These are phyloP conservation scores for Drosophila mimetica DNA, from an alignment of 2,888 invertebrate genomes.

Conservation along the genomic window DNA sequence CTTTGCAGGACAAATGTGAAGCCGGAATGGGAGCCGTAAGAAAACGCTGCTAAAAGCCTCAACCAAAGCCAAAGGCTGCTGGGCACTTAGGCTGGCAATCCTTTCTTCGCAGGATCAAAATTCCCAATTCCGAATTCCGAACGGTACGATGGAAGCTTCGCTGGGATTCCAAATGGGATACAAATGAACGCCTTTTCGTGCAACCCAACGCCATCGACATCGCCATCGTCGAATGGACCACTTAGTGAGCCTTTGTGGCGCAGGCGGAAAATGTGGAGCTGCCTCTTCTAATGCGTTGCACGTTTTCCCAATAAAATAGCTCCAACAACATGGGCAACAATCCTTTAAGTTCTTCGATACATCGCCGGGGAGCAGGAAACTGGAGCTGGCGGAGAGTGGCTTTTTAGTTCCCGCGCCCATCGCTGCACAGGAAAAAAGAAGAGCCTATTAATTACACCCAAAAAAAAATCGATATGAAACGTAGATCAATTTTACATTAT, in stretches of 20 bases:
- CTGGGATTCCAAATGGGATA: constrained; percentile 43
- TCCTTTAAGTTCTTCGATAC: constrained; percentile 48
- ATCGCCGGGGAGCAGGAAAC: constrained; percentile 12
- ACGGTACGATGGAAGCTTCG: constrained; percentile 16
- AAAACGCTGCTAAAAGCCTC: constrained; percentile 55
- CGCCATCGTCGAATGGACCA: constrained; percentile 60
- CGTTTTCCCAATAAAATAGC: constrained; percentile 72
- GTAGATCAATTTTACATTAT: no score
- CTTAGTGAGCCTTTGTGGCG: constrained; percentile 60
- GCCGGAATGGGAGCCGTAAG: constrained; percentile 23
- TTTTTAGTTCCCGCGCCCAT: constrained; percentile 36
- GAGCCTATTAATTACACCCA: background rate
- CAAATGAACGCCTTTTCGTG: constrained; percentile 56
- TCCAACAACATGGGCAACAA: constrained; percentile 49
- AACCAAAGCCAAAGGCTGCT: constrained; percentile 10
- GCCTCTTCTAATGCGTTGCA: constrained; percentile 62
- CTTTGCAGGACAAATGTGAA: constrained; percentile 16
- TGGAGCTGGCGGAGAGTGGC: constrained; percentile 17
- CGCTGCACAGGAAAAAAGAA: constrained; percentile 6
- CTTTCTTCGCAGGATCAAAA: constrained; percentile 52
- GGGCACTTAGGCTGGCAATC: constrained; percentile 46
- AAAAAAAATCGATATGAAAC: no score
- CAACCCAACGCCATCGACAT: constrained; percentile 20
- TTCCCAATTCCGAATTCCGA: constrained; percentile 32
- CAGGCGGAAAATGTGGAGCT: constrained; percentile 7